Evolutionary conservation across 2,888 invertebrate genomes (phyloP).

Genomic region (Diloba caeruleocephala): DNA sequence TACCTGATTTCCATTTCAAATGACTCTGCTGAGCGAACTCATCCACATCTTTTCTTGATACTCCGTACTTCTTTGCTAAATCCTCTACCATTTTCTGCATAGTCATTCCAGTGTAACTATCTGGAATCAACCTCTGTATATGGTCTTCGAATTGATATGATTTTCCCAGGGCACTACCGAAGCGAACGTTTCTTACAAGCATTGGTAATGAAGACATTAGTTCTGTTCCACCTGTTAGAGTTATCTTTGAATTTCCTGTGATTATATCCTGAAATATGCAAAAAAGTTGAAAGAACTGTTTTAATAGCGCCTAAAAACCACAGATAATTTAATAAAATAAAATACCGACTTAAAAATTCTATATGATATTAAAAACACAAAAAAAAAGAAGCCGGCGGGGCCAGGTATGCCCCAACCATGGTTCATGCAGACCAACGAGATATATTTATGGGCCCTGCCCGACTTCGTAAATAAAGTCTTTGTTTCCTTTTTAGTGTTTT

Average conservation of each 20-base stretch:
- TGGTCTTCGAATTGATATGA: constrained; percentile 94
- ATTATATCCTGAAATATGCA: constrained; percentile 92
- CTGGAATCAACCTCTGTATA: constrained; percentile 85
- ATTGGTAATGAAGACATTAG: constrained; percentile 98
- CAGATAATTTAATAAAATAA: no score
- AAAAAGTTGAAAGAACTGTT: no score
- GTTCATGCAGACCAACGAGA: no score
- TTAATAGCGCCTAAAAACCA: no score
- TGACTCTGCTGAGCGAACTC: constrained; percentile 95
- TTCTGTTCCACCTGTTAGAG: constrained; percentile 97
- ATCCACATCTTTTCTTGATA: constrained; percentile 94
- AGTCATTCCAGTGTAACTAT: constrained; percentile 94
- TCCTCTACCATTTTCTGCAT: constrained; percentile 97
- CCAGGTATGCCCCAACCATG: no score
- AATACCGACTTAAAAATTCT: no score
- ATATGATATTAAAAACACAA: no score
- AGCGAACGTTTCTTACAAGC: constrained; percentile 94
- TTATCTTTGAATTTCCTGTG: constrained; percentile 94
- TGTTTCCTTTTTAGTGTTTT: no score
- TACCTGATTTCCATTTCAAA: constrained; percentile 94
- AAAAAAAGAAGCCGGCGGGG: no score
- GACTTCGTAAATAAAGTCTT: no score
- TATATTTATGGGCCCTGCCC: no score
- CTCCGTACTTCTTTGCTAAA: constrained; percentile 92
- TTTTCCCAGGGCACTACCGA: constrained; percentile 95